Evolutionary conservation across 2,113 vertebrate genomes (phyloP), one percentile per base, ranked within the genome.

Genomic region (Noturus placidus): DNA sequence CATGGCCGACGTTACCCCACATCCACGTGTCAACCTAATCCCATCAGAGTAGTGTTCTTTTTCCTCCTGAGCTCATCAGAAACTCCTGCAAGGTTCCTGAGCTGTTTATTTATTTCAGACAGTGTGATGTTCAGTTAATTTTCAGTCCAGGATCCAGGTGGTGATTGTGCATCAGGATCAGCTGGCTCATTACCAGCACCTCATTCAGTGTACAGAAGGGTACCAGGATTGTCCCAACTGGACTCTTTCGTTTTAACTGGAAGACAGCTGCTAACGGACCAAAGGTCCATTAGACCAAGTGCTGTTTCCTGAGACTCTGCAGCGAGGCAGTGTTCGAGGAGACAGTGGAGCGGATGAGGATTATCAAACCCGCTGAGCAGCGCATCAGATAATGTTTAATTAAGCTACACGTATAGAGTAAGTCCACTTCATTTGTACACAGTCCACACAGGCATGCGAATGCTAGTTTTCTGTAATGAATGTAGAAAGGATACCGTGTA

Each of bases 151-250:
- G 59, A 83, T 17, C 81, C 81, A 83, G 81, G 57, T 83, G 81
- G 57, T 46, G 59, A 46, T 83, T 65, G 57, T 19, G 59, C 59
- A 17, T 83, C 59, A 46, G 81, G 81, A 83, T 83, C 81, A 83
- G 81, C 81, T 83, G 81, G 81, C 81, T 83, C 81, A 83, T 83
- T 83, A 83, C 57, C 81, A 83, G 81, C 59, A 27, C 30, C 30
- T 5, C 22, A 42, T 33, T 63, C 20, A 20, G 56, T 1, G 35
- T 27, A 65, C 81, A 65, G 81, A 83, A 65, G 35, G 81, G 59
- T 42, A 46, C 33, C 81, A 27, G 59, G 35, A 65, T 65, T 8
- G 35, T 65, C 57, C 81, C 38, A n/a, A n/a, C 22, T 4, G 81
- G 38, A 65, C 25, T 22, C 8, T 57, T 82, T 82, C 80, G 46